Percentiles rank a stretch among this genome's conserved stretches.
phyloP scores from a whole-genome alignment of 2,888 invertebrate genomes.

The Pyrochroa serraticornis region DNA sequence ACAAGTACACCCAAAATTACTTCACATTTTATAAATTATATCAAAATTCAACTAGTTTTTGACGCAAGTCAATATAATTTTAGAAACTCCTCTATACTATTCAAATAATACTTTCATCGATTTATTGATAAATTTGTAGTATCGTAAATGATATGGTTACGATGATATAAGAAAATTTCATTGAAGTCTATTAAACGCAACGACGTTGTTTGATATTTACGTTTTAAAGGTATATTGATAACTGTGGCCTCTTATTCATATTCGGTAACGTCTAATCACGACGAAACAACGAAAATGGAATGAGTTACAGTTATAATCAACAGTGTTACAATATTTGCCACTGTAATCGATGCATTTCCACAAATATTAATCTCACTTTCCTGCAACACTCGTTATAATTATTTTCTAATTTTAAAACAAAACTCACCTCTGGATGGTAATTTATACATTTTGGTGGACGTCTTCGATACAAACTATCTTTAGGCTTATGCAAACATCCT shows the following conservation, averaged over 20 bases:
- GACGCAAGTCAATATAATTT: slow-evolving; percentile 36
- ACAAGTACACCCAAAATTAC: slow-evolving; percentile 51
- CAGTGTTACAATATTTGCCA: slow-evolving; percentile 34
- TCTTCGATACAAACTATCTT: slow-evolving; percentile 73
- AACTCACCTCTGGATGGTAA: slow-evolving; percentile 82
- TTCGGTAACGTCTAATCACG: slow-evolving; percentile 45
- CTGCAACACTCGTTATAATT: slow-evolving; percentile 55
- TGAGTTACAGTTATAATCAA: slow-evolving; percentile 41
- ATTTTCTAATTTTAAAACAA: too few relatives aligned
- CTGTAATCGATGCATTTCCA: slow-evolving; percentile 57
- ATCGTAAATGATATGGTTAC: not conserved
- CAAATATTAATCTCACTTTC: slow-evolving; percentile 72
- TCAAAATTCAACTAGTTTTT: slow-evolving; percentile 54
- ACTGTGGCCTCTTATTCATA: not conserved
- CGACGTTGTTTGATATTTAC: slow-evolving; percentile 19
- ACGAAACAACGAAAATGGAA: slow-evolving; percentile 45
- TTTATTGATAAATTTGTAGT: slow-evolving; percentile 17
- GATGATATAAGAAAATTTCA: slow-evolving; percentile 22
- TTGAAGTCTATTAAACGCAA: slow-evolving; percentile 26
- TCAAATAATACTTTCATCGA: slow-evolving; percentile 28
- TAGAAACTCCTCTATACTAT: slow-evolving; percentile 34
- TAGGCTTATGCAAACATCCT: slow-evolving; percentile 65
- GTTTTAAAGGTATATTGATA: slow-evolving; percentile 21
- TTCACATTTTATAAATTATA: slow-evolving; percentile 54
- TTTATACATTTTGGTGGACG: slow-evolving; percentile 83